A percentile compares a stretch with the other conserved stretches of the same genome.
Evolutionary conservation across 2,797 vertebrate genomes (phyloP).

Genomic region (Menidia menidia): DNA sequence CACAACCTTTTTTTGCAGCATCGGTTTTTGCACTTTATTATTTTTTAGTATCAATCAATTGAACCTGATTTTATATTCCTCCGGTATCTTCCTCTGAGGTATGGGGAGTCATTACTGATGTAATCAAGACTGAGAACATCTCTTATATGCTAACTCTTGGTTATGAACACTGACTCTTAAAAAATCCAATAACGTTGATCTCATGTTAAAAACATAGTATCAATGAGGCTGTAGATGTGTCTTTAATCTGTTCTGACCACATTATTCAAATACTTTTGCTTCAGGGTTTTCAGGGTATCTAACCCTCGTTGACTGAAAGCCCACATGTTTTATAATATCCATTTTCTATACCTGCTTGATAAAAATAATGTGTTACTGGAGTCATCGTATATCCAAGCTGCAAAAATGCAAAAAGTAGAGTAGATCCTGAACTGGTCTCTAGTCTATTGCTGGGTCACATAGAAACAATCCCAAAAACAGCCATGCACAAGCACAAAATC

Average conservation of each 20-base stretch:
- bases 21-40: slow-evolving; percentile 16
- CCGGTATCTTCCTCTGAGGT: slow-evolving; percentile 14
- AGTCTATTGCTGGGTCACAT: too few species aligned
- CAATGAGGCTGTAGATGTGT: slow-evolving; percentile 46
- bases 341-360: too few species aligned
- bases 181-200: slow-evolving; percentile 67
- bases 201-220: slow-evolving; percentile 48
- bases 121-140: slow-evolving; percentile 40
- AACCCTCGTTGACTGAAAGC: slow-evolving; percentile 41
- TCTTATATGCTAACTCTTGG: slow-evolving; percentile 45
- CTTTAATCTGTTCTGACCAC: slow-evolving; percentile 57
- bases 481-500: too few species aligned
- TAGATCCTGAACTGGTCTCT: too few species aligned
- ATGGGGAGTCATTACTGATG: slow-evolving; percentile 42
- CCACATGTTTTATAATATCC: not conserved
- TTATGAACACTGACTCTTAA: slow-evolving; percentile 55
- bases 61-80: slow-evolving; percentile 27
- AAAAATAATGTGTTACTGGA: too few species aligned
- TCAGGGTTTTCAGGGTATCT: slow-evolving; percentile 18
- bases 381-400: too few species aligned
- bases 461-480: too few species aligned
- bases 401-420: too few species aligned
- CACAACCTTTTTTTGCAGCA: slow-evolving; percentile 9
- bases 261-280: slow-evolving; percentile 49
- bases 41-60: slow-evolving; percentile 3